phyloP scores from a whole-genome alignment of 2,113 vertebrate genomes.

The Mus pahari region DNA sequence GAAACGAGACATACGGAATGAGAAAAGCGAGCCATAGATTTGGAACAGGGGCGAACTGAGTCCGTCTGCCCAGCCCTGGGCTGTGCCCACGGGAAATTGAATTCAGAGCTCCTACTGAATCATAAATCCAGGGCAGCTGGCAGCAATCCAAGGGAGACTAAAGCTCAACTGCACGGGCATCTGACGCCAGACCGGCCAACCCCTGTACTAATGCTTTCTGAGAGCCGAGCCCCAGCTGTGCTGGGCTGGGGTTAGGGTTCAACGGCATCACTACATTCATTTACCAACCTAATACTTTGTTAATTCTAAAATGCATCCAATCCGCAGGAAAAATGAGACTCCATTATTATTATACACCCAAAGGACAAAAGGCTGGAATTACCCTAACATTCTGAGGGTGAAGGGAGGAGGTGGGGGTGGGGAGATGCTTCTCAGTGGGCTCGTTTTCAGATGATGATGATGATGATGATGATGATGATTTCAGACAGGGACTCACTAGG shows the following conservation, averaged over 20 bases:
- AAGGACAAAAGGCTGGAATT: neutral
- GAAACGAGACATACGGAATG: conserved; percentile 4
- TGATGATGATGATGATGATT: neutral
- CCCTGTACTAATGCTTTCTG: neutral
- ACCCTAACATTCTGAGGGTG: neutral
- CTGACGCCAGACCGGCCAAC: conserved; percentile 21
- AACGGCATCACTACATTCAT: neutral
- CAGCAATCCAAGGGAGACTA: conserved; percentile 45
- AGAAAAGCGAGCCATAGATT: neutral
- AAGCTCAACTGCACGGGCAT: conserved; percentile 27
- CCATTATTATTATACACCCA: neutral
- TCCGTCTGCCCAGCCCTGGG: conserved; percentile 38
- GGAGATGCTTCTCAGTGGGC: neutral
- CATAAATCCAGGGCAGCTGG: conserved; percentile 74
- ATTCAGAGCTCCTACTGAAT: conserved; percentile 66
- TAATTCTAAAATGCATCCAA: conserved; percentile 28
- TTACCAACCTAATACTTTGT: conserved; percentile 1
- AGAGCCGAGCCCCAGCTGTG: conserved; percentile 31
- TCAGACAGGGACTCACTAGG: neutral
- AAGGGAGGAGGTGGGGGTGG: neutral
- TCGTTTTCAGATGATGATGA: neutral
- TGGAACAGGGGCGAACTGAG: neutral
- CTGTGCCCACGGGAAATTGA: conserved; percentile 72
- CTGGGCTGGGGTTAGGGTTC: neutral
- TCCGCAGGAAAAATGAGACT: neutral